These are phyloP conservation scores for Alexandromys fortis DNA, from an alignment of 2,113 vertebrate species.

Conservation along the genomic window DNA sequence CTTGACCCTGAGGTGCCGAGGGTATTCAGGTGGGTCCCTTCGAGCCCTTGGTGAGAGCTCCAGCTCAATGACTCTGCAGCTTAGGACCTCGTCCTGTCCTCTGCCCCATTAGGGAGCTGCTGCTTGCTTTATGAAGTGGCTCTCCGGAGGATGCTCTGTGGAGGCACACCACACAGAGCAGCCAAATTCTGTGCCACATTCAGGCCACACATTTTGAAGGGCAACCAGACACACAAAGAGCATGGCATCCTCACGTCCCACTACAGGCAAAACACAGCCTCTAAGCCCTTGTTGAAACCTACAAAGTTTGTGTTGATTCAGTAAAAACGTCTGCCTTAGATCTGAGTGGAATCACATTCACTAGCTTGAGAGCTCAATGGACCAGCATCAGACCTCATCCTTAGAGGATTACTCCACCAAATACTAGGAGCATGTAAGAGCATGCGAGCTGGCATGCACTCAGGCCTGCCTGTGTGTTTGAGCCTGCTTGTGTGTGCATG, in stretches of 20 bases:
- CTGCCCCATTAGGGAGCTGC: neutral
- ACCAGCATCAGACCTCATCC: neutral
- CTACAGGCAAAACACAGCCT: neutral
- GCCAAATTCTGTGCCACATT: neutral
- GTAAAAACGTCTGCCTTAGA: neutral
- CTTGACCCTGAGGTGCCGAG: neutral
- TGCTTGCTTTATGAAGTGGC: neutral
- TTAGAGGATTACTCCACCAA: neutral
- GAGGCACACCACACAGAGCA: neutral
- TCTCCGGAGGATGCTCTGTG: neutral
- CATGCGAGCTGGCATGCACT: no score
- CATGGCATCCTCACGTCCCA: neutral
- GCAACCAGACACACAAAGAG: neutral
- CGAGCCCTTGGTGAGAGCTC: neutral
- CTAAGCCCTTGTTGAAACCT: neutral
- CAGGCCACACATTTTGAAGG: neutral
- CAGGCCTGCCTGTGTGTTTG: no score
- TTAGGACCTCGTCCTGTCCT: neutral
- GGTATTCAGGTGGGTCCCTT: neutral
- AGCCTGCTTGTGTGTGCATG: neutral
- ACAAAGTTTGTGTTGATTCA: neutral
- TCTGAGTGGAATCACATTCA: neutral
- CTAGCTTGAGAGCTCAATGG: neutral
- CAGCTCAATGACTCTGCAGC: neutral
- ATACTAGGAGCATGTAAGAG: neutral